Conservation (phyloP, 1,140 invertebrate genomes). For the Plectrocnemia conspersa region DNA sequence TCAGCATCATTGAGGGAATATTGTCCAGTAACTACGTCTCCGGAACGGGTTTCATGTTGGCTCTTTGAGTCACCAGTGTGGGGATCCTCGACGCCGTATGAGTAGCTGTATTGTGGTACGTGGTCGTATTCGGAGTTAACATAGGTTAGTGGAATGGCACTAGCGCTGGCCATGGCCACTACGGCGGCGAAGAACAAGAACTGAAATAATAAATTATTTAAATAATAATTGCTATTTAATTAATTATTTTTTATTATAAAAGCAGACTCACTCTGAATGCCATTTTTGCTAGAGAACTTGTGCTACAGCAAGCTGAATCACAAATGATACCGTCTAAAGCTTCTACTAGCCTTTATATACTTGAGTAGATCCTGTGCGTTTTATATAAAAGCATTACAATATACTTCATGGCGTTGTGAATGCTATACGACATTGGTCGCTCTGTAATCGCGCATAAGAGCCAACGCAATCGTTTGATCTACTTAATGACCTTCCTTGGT, state of each 20-base stretch:
- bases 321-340: slow-evolving; percentile 12
- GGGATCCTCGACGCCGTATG: slow-evolving; percentile 44
- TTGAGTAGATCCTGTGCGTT: neutral
- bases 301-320: slow-evolving; percentile 12
- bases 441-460: too few species aligned
- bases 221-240: too few species aligned
- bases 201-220: slow-evolving; percentile 36
- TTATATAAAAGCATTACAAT: too few species aligned
- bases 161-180: slow-evolving; percentile 45
- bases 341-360: slow-evolving; percentile 22
- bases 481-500: too few species aligned
- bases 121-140: slow-evolving; percentile 45
- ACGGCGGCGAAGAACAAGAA: slow-evolving; percentile 38
- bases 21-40: slow-evolving; percentile 53
- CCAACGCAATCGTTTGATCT: too few species aligned
- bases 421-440: too few species aligned
- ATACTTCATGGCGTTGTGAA: too few species aligned
- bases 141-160: slow-evolving; percentile 40
- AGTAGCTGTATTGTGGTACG: slow-evolving; percentile 33
- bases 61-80: slow-evolving; percentile 55
- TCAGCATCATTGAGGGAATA: slow-evolving; percentile 54
- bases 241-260: too few species aligned
- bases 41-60: slow-evolving; percentile 53
- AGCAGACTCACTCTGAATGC: slow-evolving; percentile 28
- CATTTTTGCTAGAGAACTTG: slow-evolving; percentile 18